Evolutionary conservation across 53 echinoderm and acorn worm genomes (phyloP).

Genomic region (Temnopleurus reevesii): DNA sequence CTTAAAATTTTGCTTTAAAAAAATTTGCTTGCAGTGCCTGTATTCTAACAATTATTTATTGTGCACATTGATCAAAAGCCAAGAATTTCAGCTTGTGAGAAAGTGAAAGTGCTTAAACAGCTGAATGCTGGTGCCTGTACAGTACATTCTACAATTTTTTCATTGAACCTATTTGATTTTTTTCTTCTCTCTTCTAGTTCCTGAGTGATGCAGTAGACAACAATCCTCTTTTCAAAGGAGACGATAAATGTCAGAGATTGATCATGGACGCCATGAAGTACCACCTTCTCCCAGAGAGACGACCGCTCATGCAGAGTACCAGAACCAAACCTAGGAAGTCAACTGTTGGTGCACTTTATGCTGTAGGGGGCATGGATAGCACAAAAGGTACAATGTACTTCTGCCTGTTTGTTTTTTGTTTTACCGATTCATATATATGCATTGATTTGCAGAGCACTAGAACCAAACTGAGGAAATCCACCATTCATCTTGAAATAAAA

Average conservation of each 20-base stretch:
- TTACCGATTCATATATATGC: too few species aligned
- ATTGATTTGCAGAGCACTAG: too few species aligned
- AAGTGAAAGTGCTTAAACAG: too few species aligned
- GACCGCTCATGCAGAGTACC: conserved; percentile 83
- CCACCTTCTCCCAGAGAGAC: conserved; percentile 93
- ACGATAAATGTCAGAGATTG: conserved; percentile 80
- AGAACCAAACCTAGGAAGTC: conserved; percentile 96
- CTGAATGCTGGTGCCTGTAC: too few species aligned
- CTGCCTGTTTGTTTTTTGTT: not conserved
- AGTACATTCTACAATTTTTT: too few species aligned
- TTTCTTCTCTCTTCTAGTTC: conserved; percentile 64
- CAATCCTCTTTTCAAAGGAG: conserved; percentile 78
- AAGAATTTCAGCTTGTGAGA: too few species aligned
- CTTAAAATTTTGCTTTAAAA: too few species aligned
- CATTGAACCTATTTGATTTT: too few species aligned
- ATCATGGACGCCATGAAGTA: conserved; percentile 98
- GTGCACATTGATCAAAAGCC: too few species aligned
- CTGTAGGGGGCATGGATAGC: conserved; percentile 97
- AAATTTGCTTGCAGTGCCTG: too few species aligned
- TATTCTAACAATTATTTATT: too few species aligned
- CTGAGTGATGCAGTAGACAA: conserved; percentile 88
- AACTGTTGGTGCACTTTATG: conserved; percentile 90
- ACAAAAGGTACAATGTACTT: conserved; percentile 76
- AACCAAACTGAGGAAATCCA: conserved; percentile 94
- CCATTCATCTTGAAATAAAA: too few species aligned